Evolutionary conservation across 30 jellyfish, hydroid and myxozoan genomes (phyloP).

Genomic region (Catostylus mosaicus): DNA sequence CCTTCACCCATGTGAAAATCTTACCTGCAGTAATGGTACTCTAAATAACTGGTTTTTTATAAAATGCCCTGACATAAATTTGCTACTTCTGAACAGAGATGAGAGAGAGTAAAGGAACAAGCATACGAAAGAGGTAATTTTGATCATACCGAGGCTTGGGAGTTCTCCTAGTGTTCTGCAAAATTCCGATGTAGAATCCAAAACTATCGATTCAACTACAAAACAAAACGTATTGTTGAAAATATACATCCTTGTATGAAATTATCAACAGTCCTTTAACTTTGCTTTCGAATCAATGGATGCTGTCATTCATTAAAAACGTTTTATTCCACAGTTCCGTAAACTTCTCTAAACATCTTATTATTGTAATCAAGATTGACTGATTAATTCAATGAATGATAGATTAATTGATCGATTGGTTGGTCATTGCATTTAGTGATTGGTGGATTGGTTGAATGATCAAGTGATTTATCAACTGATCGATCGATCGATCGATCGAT

Average conservation of each 20-base stretch:
- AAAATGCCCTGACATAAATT: no score
- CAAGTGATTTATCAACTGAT: not conserved
- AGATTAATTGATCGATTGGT: not conserved
- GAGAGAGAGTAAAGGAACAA: not conserved
- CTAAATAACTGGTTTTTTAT: no score
- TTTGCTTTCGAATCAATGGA: no score
- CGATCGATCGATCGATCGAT: not conserved
- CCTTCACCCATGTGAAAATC: no score
- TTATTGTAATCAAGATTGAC: no score
- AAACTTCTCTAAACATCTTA: no score
- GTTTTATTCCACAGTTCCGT: no score
- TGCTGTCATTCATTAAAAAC: no score
- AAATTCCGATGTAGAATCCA: slow-evolving; percentile 98
- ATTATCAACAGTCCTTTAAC: no score
- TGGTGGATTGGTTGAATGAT: not conserved
- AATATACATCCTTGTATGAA: not conserved
- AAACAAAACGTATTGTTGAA: not conserved
- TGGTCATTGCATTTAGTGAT: not conserved
- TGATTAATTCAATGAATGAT: not conserved
- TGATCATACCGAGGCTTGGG: slow-evolving; percentile 75
- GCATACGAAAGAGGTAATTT: not conserved
- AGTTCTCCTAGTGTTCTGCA: slow-evolving; percentile 96
- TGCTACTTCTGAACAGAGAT: no score
- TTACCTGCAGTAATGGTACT: no score
- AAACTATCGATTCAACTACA: slow-evolving; percentile 75